Base-by-base conservation (phyloP, 2,797 vertebrate species). In the Tragopan temminckii region DNA sequence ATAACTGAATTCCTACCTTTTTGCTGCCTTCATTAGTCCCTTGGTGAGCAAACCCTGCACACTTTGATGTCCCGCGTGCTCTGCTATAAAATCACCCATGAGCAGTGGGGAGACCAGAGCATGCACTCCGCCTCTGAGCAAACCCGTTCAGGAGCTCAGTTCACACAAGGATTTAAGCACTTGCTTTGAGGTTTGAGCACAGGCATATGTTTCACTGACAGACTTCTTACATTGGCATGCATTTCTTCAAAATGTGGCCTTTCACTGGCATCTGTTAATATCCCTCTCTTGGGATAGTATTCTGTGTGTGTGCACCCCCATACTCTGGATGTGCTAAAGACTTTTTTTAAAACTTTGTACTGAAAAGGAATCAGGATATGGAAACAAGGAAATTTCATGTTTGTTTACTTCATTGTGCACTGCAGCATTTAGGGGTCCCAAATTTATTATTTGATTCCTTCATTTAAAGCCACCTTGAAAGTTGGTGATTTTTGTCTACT, bases 391-490 rank as follows among this genome's bases (percentile, higher is more conserved):
- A 36, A 27, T 21, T 74, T 46, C 19, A 17, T 10, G 12, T 23
- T 20, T 67, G 24, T 46, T 53, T 61, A 42, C 18, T 82, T 62
- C 35, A 13, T 88, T 88, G 88, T 80, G 16, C 18, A 38, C 76
- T 70, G 82, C 61, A 58, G 15, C 20, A 13, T 80, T 87, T 71
- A 45, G 31, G 9, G 7, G 25, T 70, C 61, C 58, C 90, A 66
- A 80, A 66, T 2, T 77, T 78, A 14, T 1, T 55, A 9, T 48
- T 48, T 57, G 35, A 58, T 82, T 59, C 40, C 25, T 85, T 87
- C 88, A 42, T 67, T 86, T 68, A 93, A 85, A 90, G n/a, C 35
- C 11, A 17, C 66, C 27, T 63, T 62, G 25, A 59, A 89, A 90
- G 33, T 59, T 46, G 78, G 45, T 87, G 38, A 50, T 88, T 59